These are phyloP conservation scores for Colistium nudipinnis DNA, from an alignment of 2,113 vertebrate species.

Conservation along the genomic window DNA sequence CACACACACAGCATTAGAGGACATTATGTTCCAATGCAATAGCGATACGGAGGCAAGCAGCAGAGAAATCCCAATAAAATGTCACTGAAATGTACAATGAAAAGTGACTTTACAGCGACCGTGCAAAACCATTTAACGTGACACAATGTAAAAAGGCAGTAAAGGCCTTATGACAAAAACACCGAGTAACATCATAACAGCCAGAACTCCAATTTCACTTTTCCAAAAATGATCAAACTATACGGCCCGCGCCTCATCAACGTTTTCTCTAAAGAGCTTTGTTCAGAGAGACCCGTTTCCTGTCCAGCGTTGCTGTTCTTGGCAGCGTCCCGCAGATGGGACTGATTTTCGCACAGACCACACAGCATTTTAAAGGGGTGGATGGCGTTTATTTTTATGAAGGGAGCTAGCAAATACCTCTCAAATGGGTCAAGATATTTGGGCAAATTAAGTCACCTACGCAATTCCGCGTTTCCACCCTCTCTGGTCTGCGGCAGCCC, in stretches of 20 bases:
- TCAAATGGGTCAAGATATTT: slow-evolving; percentile 72
- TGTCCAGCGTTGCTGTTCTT: slow-evolving; percentile 79
- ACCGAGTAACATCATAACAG: slow-evolving; percentile 13
- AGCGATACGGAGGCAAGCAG: not conserved
- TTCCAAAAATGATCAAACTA: slow-evolving; percentile 36
- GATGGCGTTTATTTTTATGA: slow-evolving; percentile 77
- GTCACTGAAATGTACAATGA: not conserved
- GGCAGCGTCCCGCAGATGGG: slow-evolving; percentile 75
- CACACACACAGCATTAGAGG: slow-evolving; percentile 36
- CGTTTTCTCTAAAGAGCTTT: slow-evolving; percentile 61
- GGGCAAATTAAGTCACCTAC: slow-evolving; percentile 71
- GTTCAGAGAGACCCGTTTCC: slow-evolving; percentile 73
- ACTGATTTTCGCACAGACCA: slow-evolving; percentile 81
- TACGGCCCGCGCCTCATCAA: slow-evolving; percentile 38
- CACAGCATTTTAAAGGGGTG: slow-evolving; percentile 78
- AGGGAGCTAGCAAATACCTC: slow-evolving; percentile 64
- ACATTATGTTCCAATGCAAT: slow-evolving; percentile 54
- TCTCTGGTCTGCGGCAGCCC: slow-evolving; percentile 34
- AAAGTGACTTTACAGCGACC: too few species aligned
- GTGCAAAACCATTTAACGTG: not conserved
- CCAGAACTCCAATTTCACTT: slow-evolving; percentile 25
- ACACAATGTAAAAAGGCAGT: not conserved
- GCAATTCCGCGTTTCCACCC: slow-evolving; percentile 43
- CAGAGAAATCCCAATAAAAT: not conserved
- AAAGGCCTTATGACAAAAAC: not conserved